Base-by-base conservation (phyloP, 1,140 invertebrate genomes). In the Camponotus floridanus region DNA sequence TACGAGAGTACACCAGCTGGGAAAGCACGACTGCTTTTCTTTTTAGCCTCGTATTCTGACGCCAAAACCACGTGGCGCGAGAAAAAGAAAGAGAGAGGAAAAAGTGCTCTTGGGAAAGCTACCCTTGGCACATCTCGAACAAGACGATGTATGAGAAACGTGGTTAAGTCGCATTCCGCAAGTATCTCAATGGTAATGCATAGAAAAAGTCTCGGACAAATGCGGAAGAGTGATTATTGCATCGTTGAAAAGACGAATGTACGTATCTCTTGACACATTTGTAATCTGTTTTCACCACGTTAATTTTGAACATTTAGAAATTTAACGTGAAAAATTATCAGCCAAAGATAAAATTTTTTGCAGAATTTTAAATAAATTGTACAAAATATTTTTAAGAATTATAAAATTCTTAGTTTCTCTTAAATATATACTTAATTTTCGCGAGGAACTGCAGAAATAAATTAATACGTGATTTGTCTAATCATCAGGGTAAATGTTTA, bases 1-100 rank as follows among this genome's bases (percentile, higher is more conserved):
- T 81, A 45, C 67, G 51, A 51, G 79, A 62, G 65, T 59, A 61
- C 39, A 18, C 26, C 26, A n/a, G 68, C 67, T 81, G 79, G 39
- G 55, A 81, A 57, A 81, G 61, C 67, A 33, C 65, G 65, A 39
- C 55, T 73, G 39, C 79, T 83, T 61, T 74, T 83, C 79, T 74
- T 83, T 83, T 83, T 74, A 57, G 31, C 15, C 13, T 39, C 33
- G 68, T 83, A 42, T 62, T 73, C 68, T 74, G 55, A 83, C 79
- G 67, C 55, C 42, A 15, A 81, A 71, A 81, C 36, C 78, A 59
- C 65, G 57, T 51, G 65, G 21, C 48, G 51, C 36, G 64, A 55
- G 78, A 26, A 36, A 76, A 36, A 61, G 57, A 36, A 26, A 57
- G 15, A 51, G 65, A 45, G 51, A 18, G 7, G 26, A 33, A 26